Evolutionary conservation across 2,888 invertebrate genomes (phyloP).

Genomic region (Balanococcus diminutus): DNA sequence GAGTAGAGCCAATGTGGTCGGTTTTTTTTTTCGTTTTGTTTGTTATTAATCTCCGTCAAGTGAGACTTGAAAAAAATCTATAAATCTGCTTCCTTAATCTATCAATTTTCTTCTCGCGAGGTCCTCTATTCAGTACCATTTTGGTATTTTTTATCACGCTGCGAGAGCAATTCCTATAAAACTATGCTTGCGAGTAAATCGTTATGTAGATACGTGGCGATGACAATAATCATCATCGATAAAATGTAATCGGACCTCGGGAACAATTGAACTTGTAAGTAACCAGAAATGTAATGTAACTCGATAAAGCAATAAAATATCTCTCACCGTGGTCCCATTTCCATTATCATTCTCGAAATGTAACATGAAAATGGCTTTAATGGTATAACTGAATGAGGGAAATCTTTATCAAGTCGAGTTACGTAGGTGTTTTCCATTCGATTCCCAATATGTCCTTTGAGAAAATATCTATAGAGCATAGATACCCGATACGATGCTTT

Average conservation of each 20-base stretch:
- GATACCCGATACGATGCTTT: background rate
- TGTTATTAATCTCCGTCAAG: slow-evolving; percentile 26
- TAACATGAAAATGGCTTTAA: background rate
- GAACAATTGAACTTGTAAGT: no score
- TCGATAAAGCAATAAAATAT: slow-evolving; percentile 2
- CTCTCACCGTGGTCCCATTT: background rate
- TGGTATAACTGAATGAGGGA: background rate
- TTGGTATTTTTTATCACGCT: no score
- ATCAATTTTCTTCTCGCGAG: background rate
- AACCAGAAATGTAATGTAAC: background rate
- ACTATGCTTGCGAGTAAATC: no score
- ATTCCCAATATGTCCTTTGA: background rate
- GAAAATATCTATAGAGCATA: no score
- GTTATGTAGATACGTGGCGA: background rate
- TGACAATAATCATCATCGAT: background rate
- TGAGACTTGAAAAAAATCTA: background rate
- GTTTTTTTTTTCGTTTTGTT: background rate
- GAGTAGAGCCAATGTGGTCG: background rate
- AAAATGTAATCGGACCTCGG: background rate
- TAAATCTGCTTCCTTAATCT: slow-evolving; percentile 22
- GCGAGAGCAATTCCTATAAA: no score
- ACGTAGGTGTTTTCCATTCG: background rate
- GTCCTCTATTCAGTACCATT: no score
- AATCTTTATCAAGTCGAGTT: background rate
- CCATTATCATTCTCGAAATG: background rate